Evolutionary conservation across 2,888 invertebrate species (phyloP), one percentile per base, ranked within the genome.

Genomic region (Brachyopa scutellaris): DNA sequence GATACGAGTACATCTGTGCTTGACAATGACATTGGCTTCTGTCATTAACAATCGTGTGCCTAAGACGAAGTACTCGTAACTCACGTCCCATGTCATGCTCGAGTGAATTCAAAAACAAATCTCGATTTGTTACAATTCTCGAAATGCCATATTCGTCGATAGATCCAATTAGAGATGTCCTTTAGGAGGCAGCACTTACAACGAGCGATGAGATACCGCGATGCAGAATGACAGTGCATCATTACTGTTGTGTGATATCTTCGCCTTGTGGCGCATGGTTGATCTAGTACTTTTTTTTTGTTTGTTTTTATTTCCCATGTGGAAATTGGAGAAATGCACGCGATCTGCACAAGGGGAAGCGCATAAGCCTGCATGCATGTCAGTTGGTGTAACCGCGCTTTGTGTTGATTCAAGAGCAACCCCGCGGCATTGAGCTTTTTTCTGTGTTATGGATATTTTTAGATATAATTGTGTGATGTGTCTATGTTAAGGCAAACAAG

Each of bases 341-440:
- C 82, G 82, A 82, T 82, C 70, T 70, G 47, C 59, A 53, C 57
- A 51, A 13, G 49, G 51, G 40, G 70, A 36, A 62, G 26, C 4
- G 26, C 3, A 26, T 26, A 26, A 6, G 26, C 6, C 4, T 26
- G 6, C 67, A 53, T 62, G 55, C 33, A 55, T 70, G 80, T 69
- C 64, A 42, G 74, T 42, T 38, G 42, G 7, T 42, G 31, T 9
- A 7, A 11, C n/a, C 13, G 15, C 17, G 57, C 49, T 38, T 51
- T 66, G 66, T 77, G 45, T 51, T 64, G 64, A 82, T 70, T 77
- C 70, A 70, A 82, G 70, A 70, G 62, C 79, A 73, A 51, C 47
- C n/a, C n/a, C n/a, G 59, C 77, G 70, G 59, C 82, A 82, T 82
- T 82, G 82, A 82, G 72, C 66, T 72, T 77, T 82, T 82, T 82